Evolutionary conservation across 2,113 vertebrate species (phyloP).

Genomic region (Plecturocebus donacophilus): DNA sequence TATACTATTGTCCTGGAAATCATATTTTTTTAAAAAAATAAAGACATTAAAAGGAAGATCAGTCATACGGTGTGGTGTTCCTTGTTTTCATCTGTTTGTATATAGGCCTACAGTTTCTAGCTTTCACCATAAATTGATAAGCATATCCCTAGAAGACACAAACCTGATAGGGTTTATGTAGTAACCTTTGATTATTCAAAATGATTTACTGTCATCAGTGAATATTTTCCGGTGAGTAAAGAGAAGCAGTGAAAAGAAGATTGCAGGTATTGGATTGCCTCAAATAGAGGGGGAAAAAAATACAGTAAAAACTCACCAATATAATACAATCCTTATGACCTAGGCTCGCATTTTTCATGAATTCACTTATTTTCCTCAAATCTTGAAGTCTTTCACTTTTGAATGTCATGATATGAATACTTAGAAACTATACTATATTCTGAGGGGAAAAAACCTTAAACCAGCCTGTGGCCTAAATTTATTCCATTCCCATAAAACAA

Average conservation of each 20-base stretch:
- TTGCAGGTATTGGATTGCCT: not conserved
- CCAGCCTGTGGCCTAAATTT: not conserved
- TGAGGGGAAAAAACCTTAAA: not conserved
- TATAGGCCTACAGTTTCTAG: not conserved
- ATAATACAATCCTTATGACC: not conserved
- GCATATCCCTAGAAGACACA: not conserved
- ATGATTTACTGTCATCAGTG: not conserved
- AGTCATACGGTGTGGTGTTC: not conserved
- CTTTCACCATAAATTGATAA: not conserved
- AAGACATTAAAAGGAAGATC: not conserved
- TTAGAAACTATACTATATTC: not conserved
- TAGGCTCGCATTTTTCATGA: not conserved
- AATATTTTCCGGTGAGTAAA: not conserved
- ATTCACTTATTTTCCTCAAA: not conserved
- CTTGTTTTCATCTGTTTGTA: not conserved
- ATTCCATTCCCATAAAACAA: conserved; percentile 1
- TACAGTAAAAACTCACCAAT: not conserved
- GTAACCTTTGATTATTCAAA: not conserved
- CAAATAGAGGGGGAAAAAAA: not conserved
- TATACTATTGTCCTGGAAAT: not conserved
- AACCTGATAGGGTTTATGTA: not conserved
- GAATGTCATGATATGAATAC: not conserved
- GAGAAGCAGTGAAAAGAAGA: not conserved
- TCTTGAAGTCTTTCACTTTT: not conserved
- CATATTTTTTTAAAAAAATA: not conserved